Evolutionary conservation across 2,113 vertebrate species (phyloP), one percentile per base, ranked within the genome.

Genomic region (Percopsis transmontana): DNA sequence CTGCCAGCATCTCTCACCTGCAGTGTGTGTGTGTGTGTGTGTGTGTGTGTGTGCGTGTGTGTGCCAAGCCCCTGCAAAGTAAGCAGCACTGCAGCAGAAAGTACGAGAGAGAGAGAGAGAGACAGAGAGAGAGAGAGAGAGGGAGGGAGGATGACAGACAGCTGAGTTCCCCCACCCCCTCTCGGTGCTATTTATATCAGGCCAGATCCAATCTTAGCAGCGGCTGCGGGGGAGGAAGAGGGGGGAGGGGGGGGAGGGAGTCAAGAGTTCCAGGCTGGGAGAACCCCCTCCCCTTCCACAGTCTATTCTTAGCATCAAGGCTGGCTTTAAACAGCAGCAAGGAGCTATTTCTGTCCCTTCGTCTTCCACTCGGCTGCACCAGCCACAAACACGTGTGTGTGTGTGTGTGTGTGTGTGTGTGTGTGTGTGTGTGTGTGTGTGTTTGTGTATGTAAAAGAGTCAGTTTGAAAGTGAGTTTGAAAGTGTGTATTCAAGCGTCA

Each of bases 191-290:
- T 93, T 91, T 91, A 82, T 91, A 92, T 80, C 76, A 2, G 40
- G 57, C 83, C 62, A 73, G 72, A 86, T 91, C 90, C 87, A 92
- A 90, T 88, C 85, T 91, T 93, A 91, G 90, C 83, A 77, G 60
- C 70, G 80, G 74, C 77, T 63, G 62, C 60, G 47, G 79, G 88
- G 85, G 72, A 79, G 60, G 65, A n/a, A 18, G 14, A 14, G 1
- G 5, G 47, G 14, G 47, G 47, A 5, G 16, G 47, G 9, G 19
- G 4, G 89, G 83, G 75, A 79, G 62, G 65, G 72, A 85, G 87
- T 33, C 27, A 7, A 33, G 27, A 7, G 27, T 33, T 33, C 79
- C 83, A 87, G 83, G 73, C 54, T 76, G 85, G 89, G 88, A 89
- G 85, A 87, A 74, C 77, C 88, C 71, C 86, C 85, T 82, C 69